A percentile compares a stretch with the other conserved stretches of the same genome.
These are phyloP conservation scores for Alitta virens DNA, from an alignment of 2,888 invertebrate species.

Conservation along the genomic window DNA sequence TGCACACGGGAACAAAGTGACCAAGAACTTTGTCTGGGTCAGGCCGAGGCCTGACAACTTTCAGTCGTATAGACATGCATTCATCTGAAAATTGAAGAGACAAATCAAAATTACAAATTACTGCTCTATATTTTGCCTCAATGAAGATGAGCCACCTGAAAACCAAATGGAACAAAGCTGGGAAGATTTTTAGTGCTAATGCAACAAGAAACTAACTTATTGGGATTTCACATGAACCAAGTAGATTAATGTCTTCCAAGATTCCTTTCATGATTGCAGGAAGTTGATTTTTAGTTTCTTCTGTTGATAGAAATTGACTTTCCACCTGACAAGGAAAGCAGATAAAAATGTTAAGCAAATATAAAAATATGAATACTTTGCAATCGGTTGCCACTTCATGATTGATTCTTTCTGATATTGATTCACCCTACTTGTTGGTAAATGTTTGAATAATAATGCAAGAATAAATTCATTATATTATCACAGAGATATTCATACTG, in stretches of 20 bases:
- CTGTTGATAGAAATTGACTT: conserved; percentile 76
- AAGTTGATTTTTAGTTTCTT: conserved; percentile 65
- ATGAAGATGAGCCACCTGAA: too few relatives aligned
- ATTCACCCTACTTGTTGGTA: too few relatives aligned
- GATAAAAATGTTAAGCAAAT: neutral
- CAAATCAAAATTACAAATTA: too few relatives aligned
- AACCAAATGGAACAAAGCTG: too few relatives aligned
- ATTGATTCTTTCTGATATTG: too few relatives aligned
- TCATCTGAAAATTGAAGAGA: conserved; percentile 66
- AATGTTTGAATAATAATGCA: too few relatives aligned
- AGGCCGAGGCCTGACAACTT: conserved; percentile 77
- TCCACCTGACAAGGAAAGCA: conserved; percentile 69
- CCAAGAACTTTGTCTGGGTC: conserved; percentile 81
- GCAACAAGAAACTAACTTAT: conserved; percentile 45
- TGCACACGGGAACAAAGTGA: conserved; percentile 85
- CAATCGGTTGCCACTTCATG: too few relatives aligned
- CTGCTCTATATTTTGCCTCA: too few relatives aligned
- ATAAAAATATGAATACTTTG: too few relatives aligned
- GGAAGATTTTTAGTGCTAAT: too few relatives aligned
- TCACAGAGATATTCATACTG: neutral
- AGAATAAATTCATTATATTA: neutral
- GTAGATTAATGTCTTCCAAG: conserved; percentile 76
- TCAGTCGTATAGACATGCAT: conserved; percentile 83
- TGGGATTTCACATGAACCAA: conserved; percentile 68
- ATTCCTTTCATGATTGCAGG: conserved; percentile 77